A percentile compares a stretch with the other conserved stretches of the same genome.
Evolutionary conservation across 2,113 vertebrate species (phyloP).

Genomic region (Thymallus thymallus): DNA sequence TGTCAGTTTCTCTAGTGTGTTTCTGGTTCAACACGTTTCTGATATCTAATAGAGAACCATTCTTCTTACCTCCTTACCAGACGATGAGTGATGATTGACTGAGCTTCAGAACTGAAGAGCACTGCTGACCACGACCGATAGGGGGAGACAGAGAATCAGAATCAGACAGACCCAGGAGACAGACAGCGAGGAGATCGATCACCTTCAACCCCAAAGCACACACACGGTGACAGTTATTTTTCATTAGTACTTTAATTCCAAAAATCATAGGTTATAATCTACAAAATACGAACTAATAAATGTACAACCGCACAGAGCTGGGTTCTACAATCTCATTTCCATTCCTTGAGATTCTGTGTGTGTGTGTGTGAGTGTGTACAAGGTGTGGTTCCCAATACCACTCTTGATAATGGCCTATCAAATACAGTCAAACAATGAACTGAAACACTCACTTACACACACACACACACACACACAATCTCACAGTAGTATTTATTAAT

Average conservation of each 20-base stretch:
- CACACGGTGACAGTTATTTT: not conserved
- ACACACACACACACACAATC: slow-evolving; percentile 11
- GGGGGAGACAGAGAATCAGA: too few species aligned
- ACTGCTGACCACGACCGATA: too few species aligned
- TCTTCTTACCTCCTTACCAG: too few species aligned
- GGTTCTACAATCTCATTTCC: slow-evolving; percentile 19
- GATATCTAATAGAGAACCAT: too few species aligned
- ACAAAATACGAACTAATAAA: slow-evolving; percentile 32
- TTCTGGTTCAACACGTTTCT: too few species aligned
- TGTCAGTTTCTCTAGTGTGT: too few species aligned
- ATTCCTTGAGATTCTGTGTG: not conserved
- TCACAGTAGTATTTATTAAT: not conserved
- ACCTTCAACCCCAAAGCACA: not conserved
- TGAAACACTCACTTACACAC: not conserved
- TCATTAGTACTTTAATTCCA: slow-evolving; percentile 65
- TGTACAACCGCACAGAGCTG: slow-evolving; percentile 16
- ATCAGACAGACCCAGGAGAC: too few species aligned
- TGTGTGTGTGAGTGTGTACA: slow-evolving; percentile 24
- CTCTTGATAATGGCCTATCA: not conserved
- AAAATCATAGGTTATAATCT: slow-evolving; percentile 43
- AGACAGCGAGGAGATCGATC: too few species aligned
- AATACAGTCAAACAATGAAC: slow-evolving; percentile 8
- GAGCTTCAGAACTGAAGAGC: too few species aligned
- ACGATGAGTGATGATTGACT: too few species aligned
- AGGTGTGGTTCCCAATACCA: not conserved